These are phyloP conservation scores for Eubasilissa splendida DNA, from an alignment of 2,888 invertebrate genomes.

Conservation along the genomic window DNA sequence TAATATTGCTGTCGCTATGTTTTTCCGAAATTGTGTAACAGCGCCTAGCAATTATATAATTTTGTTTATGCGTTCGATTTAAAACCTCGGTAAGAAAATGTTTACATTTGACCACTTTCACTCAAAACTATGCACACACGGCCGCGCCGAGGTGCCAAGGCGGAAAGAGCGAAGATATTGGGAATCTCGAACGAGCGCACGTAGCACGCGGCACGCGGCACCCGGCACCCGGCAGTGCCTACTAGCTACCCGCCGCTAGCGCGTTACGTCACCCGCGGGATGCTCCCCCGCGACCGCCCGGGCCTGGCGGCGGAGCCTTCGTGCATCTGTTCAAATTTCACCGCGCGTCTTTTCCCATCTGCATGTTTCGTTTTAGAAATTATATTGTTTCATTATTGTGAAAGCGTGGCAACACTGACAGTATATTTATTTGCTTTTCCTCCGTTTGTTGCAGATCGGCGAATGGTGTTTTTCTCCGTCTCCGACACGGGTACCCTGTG, in stretches of 20 bases:
- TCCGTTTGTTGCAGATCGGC: slow-evolving; percentile 55
- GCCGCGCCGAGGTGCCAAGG: neutral
- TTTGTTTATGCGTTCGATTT: neutral
- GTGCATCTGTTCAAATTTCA: slow-evolving; percentile 43
- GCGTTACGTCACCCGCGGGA: neutral
- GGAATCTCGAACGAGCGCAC: slow-evolving; percentile 6
- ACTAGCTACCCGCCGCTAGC: neutral
- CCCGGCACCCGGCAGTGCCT: too few relatives aligned
- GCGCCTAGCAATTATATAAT: neutral
- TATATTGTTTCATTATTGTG: slow-evolving; percentile 50
- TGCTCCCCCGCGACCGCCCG: neutral
- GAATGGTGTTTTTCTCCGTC: slow-evolving; percentile 55
- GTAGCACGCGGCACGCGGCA: neutral
- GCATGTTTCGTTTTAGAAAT: slow-evolving; percentile 47
- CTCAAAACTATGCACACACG: neutral
- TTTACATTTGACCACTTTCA: slow-evolving; percentile 30
- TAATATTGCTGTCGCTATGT: too few relatives aligned
- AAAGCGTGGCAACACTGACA: slow-evolving; percentile 51
- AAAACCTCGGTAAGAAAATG: slow-evolving; percentile 4
- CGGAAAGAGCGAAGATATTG: neutral
- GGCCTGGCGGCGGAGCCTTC: slow-evolving; percentile 21
- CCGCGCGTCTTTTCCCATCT: slow-evolving; percentile 47
- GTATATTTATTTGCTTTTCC: slow-evolving; percentile 53
- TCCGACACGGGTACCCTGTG: slow-evolving; percentile 45
- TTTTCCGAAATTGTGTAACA: too few relatives aligned